Evolutionary conservation across 2,888 invertebrate genomes (phyloP).

Genomic region (Dryomyza anilis): DNA sequence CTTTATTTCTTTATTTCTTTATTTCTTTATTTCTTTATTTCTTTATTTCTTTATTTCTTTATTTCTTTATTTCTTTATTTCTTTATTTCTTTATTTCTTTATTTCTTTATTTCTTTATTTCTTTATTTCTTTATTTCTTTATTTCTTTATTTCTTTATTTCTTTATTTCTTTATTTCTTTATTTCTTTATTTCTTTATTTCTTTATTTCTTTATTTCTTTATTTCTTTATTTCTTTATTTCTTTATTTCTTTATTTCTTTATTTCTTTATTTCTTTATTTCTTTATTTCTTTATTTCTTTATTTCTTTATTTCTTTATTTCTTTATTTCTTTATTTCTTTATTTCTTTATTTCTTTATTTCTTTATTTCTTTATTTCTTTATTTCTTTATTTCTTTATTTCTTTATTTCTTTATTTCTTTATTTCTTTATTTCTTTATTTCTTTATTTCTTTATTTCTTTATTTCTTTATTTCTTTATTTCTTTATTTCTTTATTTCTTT

Average conservation of each 20-base stretch:
- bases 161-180: background rate
- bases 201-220: background rate
- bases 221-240: background rate
- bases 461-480: too few relatives aligned
- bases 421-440: too few relatives aligned
- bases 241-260: background rate
- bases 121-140: background rate
- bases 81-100: background rate
- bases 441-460: too few relatives aligned
- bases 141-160: background rate
- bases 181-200: background rate
- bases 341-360: conserved; percentile 1
- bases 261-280: background rate
- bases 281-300: background rate
- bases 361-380: background rate
- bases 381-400: background rate
- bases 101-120: background rate
- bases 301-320: background rate
- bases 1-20: background rate
- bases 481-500: background rate
- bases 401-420: too few relatives aligned
- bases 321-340: background rate
- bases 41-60: background rate
- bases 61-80: background rate
- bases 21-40: background rate